Conservation (phyloP, 35 echinoderm and acorn worm species). For the Apostichopus californicus region DNA sequence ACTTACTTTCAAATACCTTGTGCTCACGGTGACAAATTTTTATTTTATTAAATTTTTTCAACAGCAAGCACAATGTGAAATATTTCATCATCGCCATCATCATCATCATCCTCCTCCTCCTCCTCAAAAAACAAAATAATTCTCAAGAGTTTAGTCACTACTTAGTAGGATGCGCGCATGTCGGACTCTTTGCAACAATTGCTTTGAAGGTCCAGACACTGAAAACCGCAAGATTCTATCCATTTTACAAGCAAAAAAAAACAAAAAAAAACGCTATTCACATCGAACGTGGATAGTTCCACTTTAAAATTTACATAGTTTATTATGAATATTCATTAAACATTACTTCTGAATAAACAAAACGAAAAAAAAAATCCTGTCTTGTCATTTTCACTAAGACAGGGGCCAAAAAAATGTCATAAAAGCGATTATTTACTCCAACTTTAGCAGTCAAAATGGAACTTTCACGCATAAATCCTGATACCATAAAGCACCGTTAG, state of each 20-base stretch:
- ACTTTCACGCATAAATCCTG: no score
- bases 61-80: slow-evolving; percentile 3
- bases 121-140: not conserved
- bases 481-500: no score
- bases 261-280: not conserved
- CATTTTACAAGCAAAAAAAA: not conserved
- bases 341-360: slow-evolving; percentile 7
- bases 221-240: not conserved
- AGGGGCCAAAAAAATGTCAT: not conserved
- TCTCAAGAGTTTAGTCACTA: not conserved
- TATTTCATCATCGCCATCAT: not conserved
- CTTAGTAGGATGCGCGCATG: not conserved
- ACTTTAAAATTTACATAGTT: not conserved
- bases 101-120: no score
- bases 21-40: slow-evolving; percentile 7
- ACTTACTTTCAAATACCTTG: not conserved
- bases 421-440: not conserved
- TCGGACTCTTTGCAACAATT: not conserved
- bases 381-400: not conserved
- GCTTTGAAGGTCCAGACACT: not conserved
- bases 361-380: not conserved
- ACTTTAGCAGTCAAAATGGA: not conserved
- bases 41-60: not conserved
- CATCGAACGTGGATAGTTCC: not conserved
- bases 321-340: slow-evolving; percentile 13